phyloP scores from a whole-genome alignment of 2,797 vertebrate genomes.

The Chelon labrosus region DNA sequence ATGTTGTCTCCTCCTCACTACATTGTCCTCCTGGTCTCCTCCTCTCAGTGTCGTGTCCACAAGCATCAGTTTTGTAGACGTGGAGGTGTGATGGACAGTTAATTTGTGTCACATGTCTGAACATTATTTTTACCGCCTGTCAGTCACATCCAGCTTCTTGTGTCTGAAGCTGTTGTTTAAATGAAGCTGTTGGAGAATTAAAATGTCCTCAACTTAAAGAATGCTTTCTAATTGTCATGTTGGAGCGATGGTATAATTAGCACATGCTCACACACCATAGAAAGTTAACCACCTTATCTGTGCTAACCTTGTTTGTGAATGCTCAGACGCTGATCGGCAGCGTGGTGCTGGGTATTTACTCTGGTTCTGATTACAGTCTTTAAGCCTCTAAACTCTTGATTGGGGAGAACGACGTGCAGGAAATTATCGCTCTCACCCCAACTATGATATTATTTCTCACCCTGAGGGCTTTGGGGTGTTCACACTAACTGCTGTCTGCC shows the following conservation, averaged over 20 bases:
- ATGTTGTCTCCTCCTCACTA: no score
- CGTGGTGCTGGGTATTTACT: conserved; percentile 16
- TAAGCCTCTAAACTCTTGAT: conserved; percentile 27
- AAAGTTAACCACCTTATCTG: no score
- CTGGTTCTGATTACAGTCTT: conserved; percentile 37
- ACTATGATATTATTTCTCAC: conserved; percentile 26
- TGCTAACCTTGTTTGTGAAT: conserved; percentile 18
- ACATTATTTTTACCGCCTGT: conserved; percentile 7
- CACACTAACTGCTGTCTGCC: conserved; percentile 7
- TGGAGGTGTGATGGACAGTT: conserved; percentile 29
- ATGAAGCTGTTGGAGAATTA: neutral
- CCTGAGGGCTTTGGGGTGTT: neutral
- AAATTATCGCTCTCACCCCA: conserved; percentile 20
- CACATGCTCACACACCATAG: neutral
- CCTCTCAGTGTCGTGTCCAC: no score
- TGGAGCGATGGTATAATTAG: neutral
- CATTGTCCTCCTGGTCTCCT: no score
- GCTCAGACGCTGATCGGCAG: conserved; percentile 44
- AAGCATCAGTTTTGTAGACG: neutral
- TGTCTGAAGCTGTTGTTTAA: no score
- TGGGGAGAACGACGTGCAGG: conserved; percentile 31
- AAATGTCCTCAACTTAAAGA: neutral
- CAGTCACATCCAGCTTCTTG: neutral
- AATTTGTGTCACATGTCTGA: conserved; percentile 34
- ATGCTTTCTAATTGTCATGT: neutral